phyloP scores from a whole-genome alignment of 2,888 invertebrate species.

The Troides aeacus region DNA sequence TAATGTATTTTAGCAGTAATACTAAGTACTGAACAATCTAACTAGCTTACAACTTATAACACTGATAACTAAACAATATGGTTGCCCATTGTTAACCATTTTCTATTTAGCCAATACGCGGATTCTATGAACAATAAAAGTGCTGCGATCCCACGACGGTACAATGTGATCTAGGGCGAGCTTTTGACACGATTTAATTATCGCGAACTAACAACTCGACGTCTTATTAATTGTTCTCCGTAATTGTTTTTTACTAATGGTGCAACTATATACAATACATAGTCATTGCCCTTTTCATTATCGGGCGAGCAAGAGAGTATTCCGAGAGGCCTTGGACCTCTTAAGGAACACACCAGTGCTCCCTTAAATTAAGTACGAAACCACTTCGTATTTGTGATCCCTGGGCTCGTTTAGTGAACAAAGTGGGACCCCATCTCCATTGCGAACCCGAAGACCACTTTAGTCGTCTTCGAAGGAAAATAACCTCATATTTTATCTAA shows the following conservation, averaged over 20 bases:
- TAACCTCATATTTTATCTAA: too few species aligned
- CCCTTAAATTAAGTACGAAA: too few species aligned
- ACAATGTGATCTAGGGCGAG: conserved; percentile 77
- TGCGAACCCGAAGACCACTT: too few species aligned
- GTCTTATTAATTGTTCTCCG: neutral
- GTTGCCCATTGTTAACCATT: conserved; percentile 40
- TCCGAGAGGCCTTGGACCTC: too few species aligned
- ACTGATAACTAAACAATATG: neutral
- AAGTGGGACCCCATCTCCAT: too few species aligned
- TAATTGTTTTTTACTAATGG: neutral
- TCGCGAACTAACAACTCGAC: conserved; percentile 55
- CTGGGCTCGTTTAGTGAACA: too few species aligned
- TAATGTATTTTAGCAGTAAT: too few species aligned
- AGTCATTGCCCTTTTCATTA: neutral
- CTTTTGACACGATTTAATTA: conserved; percentile 77
- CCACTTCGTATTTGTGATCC: too few species aligned
- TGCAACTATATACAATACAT: neutral
- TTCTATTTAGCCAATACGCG: conserved; percentile 69
- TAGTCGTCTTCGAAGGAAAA: too few species aligned
- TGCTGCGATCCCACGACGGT: conserved; percentile 65
- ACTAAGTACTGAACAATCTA: too few species aligned
- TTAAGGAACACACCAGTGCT: too few species aligned
- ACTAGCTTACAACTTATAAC: neutral
- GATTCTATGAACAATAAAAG: conserved; percentile 65
- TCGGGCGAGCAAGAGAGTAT: too few species aligned